Conservation (phyloP, 2,113 vertebrate genomes). For the Piprites chloris region DNA sequence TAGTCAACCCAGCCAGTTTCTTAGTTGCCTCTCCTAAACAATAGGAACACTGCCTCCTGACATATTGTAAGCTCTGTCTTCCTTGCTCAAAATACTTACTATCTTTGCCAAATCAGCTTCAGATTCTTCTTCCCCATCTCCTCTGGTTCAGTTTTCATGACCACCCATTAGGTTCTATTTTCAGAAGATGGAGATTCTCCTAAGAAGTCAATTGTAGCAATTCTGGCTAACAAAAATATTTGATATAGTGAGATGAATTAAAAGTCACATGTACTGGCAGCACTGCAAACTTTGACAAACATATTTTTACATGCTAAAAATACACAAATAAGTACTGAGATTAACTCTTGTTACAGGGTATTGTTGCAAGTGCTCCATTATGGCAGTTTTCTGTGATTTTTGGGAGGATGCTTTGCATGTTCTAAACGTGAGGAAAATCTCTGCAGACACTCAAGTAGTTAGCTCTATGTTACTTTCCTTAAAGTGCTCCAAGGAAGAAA, state of each 20-base stretch:
- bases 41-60: background rate
- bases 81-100: background rate
- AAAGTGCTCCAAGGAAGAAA: background rate
- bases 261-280: background rate
- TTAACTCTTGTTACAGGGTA: background rate
- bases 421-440: background rate
- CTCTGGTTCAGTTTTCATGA: background rate
- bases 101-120: background rate
- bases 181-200: constrained; percentile 2
- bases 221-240: background rate
- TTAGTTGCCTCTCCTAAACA: background rate
- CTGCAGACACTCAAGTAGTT: background rate
- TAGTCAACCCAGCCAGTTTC: background rate
- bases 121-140: background rate
- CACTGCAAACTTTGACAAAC: background rate
- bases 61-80: background rate
- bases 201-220: background rate
- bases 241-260: background rate
- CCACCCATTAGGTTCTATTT: constrained; percentile 20
- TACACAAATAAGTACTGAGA: background rate
- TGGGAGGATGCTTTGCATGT: background rate
- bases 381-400: background rate
- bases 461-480: background rate
- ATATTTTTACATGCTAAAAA: background rate
- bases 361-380: background rate